phyloP scores from a whole-genome alignment of 2,888 invertebrate genomes.

The Colostygia pectinataria region DNA sequence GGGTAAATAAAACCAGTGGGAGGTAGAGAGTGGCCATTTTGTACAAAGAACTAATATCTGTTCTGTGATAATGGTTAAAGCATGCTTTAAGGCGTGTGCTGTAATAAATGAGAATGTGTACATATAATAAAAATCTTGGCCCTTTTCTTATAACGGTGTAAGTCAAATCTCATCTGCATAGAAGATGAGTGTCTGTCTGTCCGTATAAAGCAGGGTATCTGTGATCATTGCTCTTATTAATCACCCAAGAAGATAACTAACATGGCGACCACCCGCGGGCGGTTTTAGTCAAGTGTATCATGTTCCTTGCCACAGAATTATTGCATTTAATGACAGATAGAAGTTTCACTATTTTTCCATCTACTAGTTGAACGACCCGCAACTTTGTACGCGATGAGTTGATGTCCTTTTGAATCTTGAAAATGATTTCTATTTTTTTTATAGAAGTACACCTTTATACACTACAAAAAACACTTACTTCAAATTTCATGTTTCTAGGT shows the following conservation, averaged over 20 bases:
- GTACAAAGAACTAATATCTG: no score
- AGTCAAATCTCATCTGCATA: not conserved
- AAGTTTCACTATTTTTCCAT: not conserved
- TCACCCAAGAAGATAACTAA: conserved; percentile 52
- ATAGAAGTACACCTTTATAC: no score
- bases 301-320: conserved; percentile 32
- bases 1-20: no score
- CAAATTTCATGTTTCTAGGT: no score
- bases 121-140: not conserved
- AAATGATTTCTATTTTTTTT: no score
- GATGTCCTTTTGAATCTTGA: no score
- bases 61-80: no score
- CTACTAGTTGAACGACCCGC: not conserved
- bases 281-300: conserved; percentile 57
- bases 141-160: conserved; percentile 5
- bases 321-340: not conserved
- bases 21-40: no score
- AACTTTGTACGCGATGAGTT: no score
- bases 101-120: no score
- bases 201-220: conserved; percentile 33
- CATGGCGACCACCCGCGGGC: conserved; percentile 63
- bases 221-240: conserved; percentile 55
- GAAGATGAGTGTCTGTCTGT: conserved; percentile 5
- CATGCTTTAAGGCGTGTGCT: no score
- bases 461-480: no score